Base-by-base conservation (phyloP, 2,113 vertebrate species). In the Thunnus thynnus region DNA sequence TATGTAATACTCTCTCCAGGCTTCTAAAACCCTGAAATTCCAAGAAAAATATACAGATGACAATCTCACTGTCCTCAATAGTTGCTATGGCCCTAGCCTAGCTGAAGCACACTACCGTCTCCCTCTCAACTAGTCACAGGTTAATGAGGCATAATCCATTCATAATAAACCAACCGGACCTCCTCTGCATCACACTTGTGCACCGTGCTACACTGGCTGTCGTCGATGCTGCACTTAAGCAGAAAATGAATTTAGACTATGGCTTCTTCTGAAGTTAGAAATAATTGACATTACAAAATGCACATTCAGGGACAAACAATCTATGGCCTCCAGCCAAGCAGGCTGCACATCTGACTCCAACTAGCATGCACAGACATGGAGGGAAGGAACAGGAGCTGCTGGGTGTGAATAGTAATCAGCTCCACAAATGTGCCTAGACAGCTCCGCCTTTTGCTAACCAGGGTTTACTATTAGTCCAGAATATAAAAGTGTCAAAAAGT, bases 271-370 rank as follows among this genome's bases (percentile, higher is more conserved):
- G 56, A 72, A 86, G 68, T 41, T 13, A 18, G 65, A 69, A 72
- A 79, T 76, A 81, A 88, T 66, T 71, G 76, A 58, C 70, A 70
- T 78, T 74, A 79, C 22, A 57, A 80, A 78, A 82, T 52, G 46
- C 62, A 54, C 74, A 54, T 67, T 81, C 70, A 89, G 84, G 84
- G 86, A 72, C 85, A 48, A 76, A 82, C 41, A 58, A 73, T 17
- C 51, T 47, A 18, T 79, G 76, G 86, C 84, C 32, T 61, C 41
- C 48, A 44, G 81, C 78, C 81, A 76, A 78, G 58, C 41, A 62
- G 55, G 61, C 60, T 58, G 52, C 71, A 74, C 67, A 66, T 71
- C 55, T 57, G 68, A 80, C 68, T 82, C 22, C n/a, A 27, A 41
- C n/a, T 48, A 64, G 52, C 72, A 63, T 32, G 8, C 67, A 57